A percentile compares a stretch with the other conserved stretches of the same genome.
Evolutionary conservation across 2,797 vertebrate species (phyloP).

Genomic region (Falco concolor): DNA sequence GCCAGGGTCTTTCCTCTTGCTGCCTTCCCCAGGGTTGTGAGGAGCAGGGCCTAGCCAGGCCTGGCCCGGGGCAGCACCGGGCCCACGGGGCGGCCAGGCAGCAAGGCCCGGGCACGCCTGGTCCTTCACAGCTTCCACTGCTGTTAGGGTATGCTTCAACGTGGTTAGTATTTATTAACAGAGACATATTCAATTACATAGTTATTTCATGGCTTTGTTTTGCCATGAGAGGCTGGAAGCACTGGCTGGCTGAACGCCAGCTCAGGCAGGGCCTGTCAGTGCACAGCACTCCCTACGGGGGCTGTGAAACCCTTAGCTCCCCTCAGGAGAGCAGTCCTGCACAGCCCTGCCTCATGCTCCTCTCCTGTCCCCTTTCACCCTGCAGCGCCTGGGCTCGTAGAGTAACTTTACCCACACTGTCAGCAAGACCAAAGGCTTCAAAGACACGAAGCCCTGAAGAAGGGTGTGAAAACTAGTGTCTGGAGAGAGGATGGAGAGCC

Average conservation of each 20-base stretch:
- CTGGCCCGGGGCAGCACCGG: fast-evolving
- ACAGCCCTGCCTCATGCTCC: not conserved
- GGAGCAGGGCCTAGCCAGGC: not conserved
- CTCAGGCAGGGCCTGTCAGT: fast-evolving
- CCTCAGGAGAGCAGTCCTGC: not conserved
- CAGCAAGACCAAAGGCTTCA: not conserved
- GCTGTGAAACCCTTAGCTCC: not conserved
- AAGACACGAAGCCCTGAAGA: not conserved
- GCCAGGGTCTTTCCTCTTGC: fast-evolving
- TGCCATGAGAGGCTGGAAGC: not conserved
- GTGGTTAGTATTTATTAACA: fast-evolving
- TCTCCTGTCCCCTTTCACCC: not conserved
- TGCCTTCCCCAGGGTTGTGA: fast-evolving
- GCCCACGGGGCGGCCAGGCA: fast-evolving
- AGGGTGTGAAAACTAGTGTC: not conserved
- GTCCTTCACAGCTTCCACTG: fast-evolving
- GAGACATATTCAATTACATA: fast-evolving
- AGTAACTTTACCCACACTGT: not conserved
- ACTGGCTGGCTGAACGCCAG: fast-evolving
- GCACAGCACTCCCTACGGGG: fast-evolving
- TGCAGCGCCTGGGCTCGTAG: not conserved
- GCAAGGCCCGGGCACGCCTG: fast-evolving
- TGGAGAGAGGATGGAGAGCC: not conserved
- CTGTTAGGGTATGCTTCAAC: not conserved
- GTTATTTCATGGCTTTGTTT: not conserved